A percentile compares a stretch with the other conserved stretches of the same genome.
Evolutionary conservation across 2,888 invertebrate genomes (phyloP).

Genomic region (Agonopterix subpropinquella): DNA sequence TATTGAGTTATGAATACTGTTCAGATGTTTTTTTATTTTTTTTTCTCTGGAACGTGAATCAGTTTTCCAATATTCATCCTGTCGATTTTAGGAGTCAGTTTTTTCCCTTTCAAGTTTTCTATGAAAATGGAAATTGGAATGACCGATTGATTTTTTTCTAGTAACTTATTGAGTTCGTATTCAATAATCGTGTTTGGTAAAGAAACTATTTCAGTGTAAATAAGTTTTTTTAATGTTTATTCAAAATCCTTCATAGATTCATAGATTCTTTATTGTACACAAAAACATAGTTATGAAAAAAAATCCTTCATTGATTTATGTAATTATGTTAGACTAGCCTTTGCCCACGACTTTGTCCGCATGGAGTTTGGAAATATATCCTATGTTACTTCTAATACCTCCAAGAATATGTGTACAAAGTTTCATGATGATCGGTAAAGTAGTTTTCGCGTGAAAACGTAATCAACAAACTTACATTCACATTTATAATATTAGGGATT

Average conservation of each 20-base stretch:
- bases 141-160: not conserved
- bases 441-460: too few species aligned
- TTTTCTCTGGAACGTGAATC: constrained; percentile 28
- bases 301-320: too few species aligned
- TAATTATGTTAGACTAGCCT: too few species aligned
- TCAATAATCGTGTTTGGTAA: not conserved
- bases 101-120: constrained; percentile 6
- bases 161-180: not conserved
- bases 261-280: too few species aligned
- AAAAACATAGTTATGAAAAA: too few species aligned
- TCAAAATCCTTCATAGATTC: not conserved
- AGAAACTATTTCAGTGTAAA: not conserved
- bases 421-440: too few species aligned
- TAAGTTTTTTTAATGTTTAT: not conserved
- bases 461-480: too few species aligned
- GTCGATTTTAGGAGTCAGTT: constrained; percentile 23
- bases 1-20: constrained; percentile 64
- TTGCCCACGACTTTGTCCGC: too few species aligned
- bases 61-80: constrained; percentile 41
- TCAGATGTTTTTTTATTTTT: constrained; percentile 40
- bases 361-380: too few species aligned
- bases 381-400: too few species aligned
- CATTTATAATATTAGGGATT: too few species aligned
- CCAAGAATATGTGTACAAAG: too few species aligned
- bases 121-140: not conserved